Conservation (phyloP, 2,888 invertebrate genomes). For the Orgyia antiqua region DNA sequence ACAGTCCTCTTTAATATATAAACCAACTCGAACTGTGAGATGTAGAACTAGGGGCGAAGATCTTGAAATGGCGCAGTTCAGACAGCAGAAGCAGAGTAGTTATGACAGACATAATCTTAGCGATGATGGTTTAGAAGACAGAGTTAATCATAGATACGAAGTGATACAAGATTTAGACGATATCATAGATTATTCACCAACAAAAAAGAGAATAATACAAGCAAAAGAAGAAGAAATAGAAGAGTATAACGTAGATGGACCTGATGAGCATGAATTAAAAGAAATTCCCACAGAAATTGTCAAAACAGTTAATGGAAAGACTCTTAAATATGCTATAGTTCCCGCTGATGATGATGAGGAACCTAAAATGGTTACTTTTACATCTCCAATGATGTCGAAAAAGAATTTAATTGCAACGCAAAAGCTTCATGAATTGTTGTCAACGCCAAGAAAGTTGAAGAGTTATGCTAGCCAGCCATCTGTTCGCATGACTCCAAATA, state of each 20-base stretch:
- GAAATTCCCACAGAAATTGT: conserved; percentile 79
- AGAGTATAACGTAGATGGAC: conserved; percentile 76
- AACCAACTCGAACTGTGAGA: conserved; percentile 58
- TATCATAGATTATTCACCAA: conserved; percentile 61
- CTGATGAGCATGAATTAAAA: conserved; percentile 71
- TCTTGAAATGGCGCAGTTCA: conserved; percentile 68
- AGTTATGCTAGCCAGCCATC: conserved; percentile 73
- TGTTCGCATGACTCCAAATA: conserved; percentile 61
- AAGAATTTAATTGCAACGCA: conserved; percentile 85
- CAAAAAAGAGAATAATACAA: conserved; percentile 68
- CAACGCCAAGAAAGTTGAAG: conserved; percentile 83
- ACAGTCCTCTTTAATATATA: conserved; percentile 69
- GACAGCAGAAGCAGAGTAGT: conserved; percentile 37
- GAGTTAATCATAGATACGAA: conserved; percentile 71
- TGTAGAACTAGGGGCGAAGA: conserved; percentile 63
- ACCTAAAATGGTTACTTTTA: conserved; percentile 60
- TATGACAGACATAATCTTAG: conserved; percentile 54
- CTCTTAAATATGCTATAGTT: conserved; percentile 77
- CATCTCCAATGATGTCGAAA: conserved; percentile 66
- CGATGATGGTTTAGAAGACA: conserved; percentile 54
- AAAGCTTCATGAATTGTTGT: conserved; percentile 85
- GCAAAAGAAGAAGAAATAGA: conserved; percentile 62
- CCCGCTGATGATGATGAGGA: conserved; percentile 76
- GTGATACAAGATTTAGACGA: conserved; percentile 72
- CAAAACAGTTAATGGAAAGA: conserved; percentile 81